phyloP scores from a whole-genome alignment of 2,113 vertebrate species.

The Peucedramus taeniatus region DNA sequence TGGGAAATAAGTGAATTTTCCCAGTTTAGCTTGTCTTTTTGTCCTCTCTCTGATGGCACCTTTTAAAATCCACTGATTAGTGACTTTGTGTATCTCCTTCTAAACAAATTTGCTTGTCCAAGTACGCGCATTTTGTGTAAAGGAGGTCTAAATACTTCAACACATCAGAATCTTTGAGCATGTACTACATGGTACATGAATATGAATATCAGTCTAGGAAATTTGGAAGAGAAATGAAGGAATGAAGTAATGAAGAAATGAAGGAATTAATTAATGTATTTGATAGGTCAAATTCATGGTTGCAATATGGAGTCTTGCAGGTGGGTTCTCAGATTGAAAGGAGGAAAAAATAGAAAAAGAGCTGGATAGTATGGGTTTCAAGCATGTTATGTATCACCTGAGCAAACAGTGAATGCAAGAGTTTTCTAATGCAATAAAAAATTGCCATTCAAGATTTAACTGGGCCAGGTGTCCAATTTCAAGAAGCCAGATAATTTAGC shows the following conservation, averaged over 20 bases:
- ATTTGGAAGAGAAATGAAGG: not conserved
- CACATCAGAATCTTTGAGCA: not conserved
- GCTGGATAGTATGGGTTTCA: not conserved
- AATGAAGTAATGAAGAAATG: not conserved
- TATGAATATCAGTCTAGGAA: not conserved
- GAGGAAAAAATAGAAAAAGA: not conserved
- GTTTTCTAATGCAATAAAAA: not conserved
- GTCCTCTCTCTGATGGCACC: not conserved
- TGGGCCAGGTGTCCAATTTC: not conserved
- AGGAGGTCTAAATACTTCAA: not conserved
- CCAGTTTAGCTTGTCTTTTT: not conserved
- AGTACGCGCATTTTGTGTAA: not conserved
- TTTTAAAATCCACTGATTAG: not conserved
- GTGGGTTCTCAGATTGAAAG: not conserved
- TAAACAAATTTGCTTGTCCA: not conserved
- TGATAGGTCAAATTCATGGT: not conserved
- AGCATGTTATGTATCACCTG: not conserved
- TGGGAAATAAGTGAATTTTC: accelerated
- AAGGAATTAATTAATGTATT: not conserved
- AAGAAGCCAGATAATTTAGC: not conserved
- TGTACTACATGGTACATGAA: not conserved
- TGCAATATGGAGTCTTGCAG: not conserved
- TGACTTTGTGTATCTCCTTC: not conserved
- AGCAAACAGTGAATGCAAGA: not conserved
- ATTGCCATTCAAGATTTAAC: not conserved